Conservation (phyloP, 2,797 vertebrate genomes). For the Austrolebias charrua region DNA sequence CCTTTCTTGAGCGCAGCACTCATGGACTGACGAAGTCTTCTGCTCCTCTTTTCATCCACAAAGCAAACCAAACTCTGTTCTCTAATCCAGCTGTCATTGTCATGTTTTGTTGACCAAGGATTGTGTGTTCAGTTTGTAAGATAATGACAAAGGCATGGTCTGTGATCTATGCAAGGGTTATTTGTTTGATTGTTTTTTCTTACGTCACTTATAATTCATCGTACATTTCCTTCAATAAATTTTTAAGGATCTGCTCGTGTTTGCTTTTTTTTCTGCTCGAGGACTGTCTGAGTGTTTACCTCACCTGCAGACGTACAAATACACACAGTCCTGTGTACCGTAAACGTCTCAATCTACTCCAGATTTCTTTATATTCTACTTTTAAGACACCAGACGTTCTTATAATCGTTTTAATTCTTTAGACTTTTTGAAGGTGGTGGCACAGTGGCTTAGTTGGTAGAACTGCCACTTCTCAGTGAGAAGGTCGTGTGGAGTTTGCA, state of each 20-base stretch:
- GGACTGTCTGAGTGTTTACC: constrained; percentile 23
- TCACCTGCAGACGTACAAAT: constrained; percentile 2
- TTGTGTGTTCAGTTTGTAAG: constrained; percentile 76
- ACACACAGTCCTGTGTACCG: not conserved
- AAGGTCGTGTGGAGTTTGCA: too few species aligned
- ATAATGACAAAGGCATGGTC: constrained; percentile 80
- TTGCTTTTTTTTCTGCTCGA: constrained; percentile 58
- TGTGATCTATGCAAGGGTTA: constrained; percentile 87
- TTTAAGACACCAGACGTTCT: not conserved
- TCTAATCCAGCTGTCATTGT: constrained; percentile 63
- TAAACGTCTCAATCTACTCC: too few species aligned
- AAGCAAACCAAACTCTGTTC: constrained; percentile 64
- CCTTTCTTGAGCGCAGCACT: constrained; percentile 50
- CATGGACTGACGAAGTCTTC: constrained; percentile 63
- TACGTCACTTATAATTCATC: constrained; percentile 79
- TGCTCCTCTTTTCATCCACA: constrained; percentile 64
- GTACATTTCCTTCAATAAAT: constrained; percentile 84
- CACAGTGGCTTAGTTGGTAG: too few species aligned
- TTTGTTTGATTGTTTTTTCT: constrained; percentile 54
- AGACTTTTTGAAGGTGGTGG: not conserved
- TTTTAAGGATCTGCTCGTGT: constrained; percentile 81
- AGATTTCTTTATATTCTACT: not conserved
- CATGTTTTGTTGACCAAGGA: constrained; percentile 67
- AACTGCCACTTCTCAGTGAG: too few species aligned
- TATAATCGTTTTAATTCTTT: not conserved